Percentiles rank a stretch among this genome's conserved stretches.
Evolutionary conservation across 1,140 invertebrate genomes (phyloP).

Genomic region (Nebria ingens): DNA sequence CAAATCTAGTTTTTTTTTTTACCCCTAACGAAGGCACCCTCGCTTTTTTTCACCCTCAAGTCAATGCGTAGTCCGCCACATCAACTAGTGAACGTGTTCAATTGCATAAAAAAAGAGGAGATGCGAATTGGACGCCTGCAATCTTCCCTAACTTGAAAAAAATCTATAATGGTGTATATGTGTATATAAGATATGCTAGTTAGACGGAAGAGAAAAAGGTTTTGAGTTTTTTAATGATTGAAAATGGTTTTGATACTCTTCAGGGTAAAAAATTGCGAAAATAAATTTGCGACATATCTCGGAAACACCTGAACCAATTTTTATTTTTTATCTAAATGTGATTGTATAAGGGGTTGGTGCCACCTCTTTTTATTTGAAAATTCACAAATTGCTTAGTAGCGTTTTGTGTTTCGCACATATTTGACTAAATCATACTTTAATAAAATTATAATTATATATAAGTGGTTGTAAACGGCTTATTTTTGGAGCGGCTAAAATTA

Average conservation of each 20-base stretch:
- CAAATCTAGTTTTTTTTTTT: constrained; percentile 33
- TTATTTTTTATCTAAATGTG: too few relatives aligned
- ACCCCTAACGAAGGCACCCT: constrained; percentile 32
- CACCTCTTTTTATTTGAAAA: too few relatives aligned
- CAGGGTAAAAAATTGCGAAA: background rate
- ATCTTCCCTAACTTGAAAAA: constrained; percentile 28
- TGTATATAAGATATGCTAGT: constrained; percentile 33
- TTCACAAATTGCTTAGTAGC: too few relatives aligned
- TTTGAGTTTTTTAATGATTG: constrained; percentile 23
- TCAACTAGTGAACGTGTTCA: background rate
- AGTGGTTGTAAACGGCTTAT: too few relatives aligned
- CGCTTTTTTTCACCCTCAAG: constrained; percentile 32
- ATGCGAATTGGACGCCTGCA: background rate
- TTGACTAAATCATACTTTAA: too few relatives aligned
- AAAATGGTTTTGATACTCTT: background rate
- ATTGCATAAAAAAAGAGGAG: background rate
- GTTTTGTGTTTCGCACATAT: too few relatives aligned
- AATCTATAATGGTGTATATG: constrained; percentile 34
- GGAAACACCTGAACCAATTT: too few relatives aligned
- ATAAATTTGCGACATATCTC: background rate
- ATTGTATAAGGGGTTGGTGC: too few relatives aligned
- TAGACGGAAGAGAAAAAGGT: constrained; percentile 31
- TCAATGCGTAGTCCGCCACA: constrained; percentile 22
- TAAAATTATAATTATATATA: too few relatives aligned
- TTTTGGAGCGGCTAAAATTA: too few relatives aligned